Base-by-base conservation (phyloP, 2,888 invertebrate species). In the Margaritifera margaritifera region DNA sequence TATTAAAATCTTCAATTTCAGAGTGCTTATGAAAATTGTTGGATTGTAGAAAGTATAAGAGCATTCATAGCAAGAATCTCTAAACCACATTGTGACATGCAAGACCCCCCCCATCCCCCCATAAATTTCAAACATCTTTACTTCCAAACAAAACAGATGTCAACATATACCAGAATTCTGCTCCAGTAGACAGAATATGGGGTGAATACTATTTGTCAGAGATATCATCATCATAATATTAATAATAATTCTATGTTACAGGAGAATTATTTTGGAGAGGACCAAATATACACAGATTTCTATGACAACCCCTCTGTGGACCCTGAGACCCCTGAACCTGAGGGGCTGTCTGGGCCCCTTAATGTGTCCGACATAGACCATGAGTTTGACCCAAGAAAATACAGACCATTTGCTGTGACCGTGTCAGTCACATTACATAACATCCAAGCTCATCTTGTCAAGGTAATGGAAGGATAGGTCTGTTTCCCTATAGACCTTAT, bases 221-320 rank as follows among this genome's bases (percentile, higher is more conserved):
- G 50, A n/a, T 61, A 15, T n/a, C 31, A 1, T 31, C 22, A 15
- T 3, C 27, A 25, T 62, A 27, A 62, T 22, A 62, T 56, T 51
- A 51, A 42, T 42, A 42, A 42, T 3, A 15, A 31, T 51, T 57
- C 25, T 59, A 78, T 80, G 66, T 84, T 91, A 56, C 87, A 94
- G 92, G 98, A 99, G 91, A 99, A 99, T 87, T 96, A 99, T 79
- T 97, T 99, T 89, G 99, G 99, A 0, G 97, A 97, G 90, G 96
- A 97, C 91, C 98, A 99, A 90, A 93, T 92, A 31, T 97, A 97
- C 86, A 95, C 95, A 0, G 97, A 98, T 84, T 97, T 97, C 95
- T 80, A 81, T 65, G 80, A 80, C 50, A 55, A 70, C n/a, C 75
- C 78, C 6, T 72, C 71, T 25, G 61, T 60, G 3, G 64, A 69